A percentile compares a stretch with the other conserved stretches of the same genome.
Evolutionary conservation across 2,113 vertebrate genomes (phyloP).

Genomic region (Alethe castanea): DNA sequence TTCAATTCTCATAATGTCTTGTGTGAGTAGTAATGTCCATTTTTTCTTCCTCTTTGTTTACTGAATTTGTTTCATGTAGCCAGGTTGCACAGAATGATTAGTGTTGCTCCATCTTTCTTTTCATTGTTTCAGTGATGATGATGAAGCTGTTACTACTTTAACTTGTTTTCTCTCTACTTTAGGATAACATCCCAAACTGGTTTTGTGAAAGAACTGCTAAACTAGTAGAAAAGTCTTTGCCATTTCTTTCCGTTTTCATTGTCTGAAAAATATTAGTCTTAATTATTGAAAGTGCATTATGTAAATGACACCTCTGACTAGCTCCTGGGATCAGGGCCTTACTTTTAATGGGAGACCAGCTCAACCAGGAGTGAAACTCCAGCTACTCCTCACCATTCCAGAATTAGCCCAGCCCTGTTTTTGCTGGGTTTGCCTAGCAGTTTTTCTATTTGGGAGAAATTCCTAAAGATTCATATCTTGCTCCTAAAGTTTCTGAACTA

Average conservation of each 20-base stretch:
- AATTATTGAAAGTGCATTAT: neutral
- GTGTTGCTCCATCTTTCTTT: neutral
- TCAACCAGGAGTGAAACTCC: neutral
- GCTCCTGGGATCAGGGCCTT: neutral
- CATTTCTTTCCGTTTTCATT: neutral
- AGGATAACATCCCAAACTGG: neutral
- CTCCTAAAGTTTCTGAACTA: neutral
- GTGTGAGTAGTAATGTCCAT: too few species aligned
- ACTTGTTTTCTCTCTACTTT: neutral
- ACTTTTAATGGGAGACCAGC: neutral
- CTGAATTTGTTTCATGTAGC: neutral
- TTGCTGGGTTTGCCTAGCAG: neutral
- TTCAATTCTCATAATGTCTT: neutral
- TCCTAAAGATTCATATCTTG: neutral
- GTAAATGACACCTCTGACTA: neutral
- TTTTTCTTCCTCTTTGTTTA: neutral
- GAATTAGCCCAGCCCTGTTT: neutral
- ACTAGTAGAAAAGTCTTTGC: neutral
- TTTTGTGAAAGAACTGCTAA: neutral
- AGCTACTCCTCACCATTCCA: neutral
- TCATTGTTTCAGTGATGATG: neutral
- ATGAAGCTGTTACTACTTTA: neutral
- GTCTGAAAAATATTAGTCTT: neutral
- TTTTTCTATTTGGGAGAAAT: neutral
- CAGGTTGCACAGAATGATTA: neutral